Conservation (phyloP, 2,797 vertebrate species). For the Rhinatrema bivittatum region DNA sequence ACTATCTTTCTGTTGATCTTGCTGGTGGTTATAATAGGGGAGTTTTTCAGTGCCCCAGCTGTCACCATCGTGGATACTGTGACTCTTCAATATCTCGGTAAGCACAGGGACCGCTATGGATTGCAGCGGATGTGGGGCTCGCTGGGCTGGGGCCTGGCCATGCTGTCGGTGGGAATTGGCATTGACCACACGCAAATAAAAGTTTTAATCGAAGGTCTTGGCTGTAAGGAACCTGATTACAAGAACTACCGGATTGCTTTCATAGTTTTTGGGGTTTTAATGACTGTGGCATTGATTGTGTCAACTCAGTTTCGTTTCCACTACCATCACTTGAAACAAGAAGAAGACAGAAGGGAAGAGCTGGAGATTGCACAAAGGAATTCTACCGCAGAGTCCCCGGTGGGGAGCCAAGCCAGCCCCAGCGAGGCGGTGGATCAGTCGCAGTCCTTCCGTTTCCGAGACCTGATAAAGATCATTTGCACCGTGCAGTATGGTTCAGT, state of each 20-base stretch:
- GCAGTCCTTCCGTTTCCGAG: conserved; percentile 52
- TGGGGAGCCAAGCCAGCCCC: conserved; percentile 40
- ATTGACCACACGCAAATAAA: conserved; percentile 82
- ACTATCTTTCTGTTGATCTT: conserved; percentile 87
- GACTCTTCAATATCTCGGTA: conserved; percentile 88
- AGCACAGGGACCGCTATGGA: conserved; percentile 86
- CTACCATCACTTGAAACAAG: conserved; percentile 50
- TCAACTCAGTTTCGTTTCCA: conserved; percentile 91
- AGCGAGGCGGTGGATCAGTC: conserved; percentile 9
- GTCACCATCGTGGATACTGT: conserved; percentile 94
- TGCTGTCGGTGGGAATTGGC: conserved; percentile 91
- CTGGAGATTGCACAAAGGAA: conserved; percentile 48
- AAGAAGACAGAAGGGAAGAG: conserved; percentile 41
- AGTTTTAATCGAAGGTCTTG: conserved; percentile 56
- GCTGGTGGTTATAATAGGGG: conserved; percentile 87
- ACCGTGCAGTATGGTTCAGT: conserved; percentile 87
- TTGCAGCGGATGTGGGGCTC: conserved; percentile 98
- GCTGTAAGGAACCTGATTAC: conserved; percentile 70
- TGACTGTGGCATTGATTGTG: conserved; percentile 79
- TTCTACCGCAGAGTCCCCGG: conserved; percentile 36
- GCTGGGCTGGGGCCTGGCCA: conserved; percentile 91
- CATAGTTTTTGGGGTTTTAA: conserved; percentile 87
- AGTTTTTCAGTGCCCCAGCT: conserved; percentile 95
- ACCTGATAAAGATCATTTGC: conserved; percentile 78
- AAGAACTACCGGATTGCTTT: conserved; percentile 92